phyloP scores from a whole-genome alignment of 1,140 invertebrate genomes.

The Lasioglossum baleicum region DNA sequence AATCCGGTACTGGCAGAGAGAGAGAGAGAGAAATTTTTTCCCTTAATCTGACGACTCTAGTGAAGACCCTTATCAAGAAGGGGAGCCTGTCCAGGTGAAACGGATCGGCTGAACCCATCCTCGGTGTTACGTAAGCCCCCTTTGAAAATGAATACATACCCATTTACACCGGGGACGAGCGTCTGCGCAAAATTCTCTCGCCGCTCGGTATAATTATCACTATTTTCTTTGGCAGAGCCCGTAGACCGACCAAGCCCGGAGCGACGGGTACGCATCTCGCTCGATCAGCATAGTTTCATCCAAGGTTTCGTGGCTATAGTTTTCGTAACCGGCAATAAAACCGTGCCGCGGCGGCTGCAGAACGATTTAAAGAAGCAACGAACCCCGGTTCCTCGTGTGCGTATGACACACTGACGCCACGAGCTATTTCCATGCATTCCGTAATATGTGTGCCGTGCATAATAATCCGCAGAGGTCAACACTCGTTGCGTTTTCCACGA shows the following conservation, averaged over 20 bases:
- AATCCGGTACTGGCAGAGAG: too few species aligned
- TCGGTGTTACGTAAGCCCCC: background rate
- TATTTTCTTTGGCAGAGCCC: background rate
- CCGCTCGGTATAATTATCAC: background rate
- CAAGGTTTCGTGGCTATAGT: background rate
- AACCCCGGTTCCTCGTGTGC: constrained; percentile 17
- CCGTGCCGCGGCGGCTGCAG: background rate
- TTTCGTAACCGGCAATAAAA: constrained; percentile 6
- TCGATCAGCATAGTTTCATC: background rate
- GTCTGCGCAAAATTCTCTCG: background rate
- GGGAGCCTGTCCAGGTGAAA: too few species aligned
- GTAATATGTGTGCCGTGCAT: constrained; percentile 58
- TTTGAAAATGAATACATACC: background rate
- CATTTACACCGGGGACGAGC: background rate
- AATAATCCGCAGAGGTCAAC: constrained; percentile 58
- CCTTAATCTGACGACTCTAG: too few species aligned
- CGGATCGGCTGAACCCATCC: too few species aligned
- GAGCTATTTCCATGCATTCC: constrained; percentile 64
- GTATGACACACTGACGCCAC: constrained; percentile 56
- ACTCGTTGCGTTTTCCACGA: constrained; percentile 47
- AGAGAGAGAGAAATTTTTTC: too few species aligned
- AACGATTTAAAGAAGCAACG: constrained; percentile 49
- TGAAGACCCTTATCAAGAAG: too few species aligned
- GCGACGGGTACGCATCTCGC: too few species aligned
- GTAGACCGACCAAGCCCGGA: too few species aligned